phyloP scores from a whole-genome alignment of 2,888 invertebrate genomes.

The Ophioninae sp. region DNA sequence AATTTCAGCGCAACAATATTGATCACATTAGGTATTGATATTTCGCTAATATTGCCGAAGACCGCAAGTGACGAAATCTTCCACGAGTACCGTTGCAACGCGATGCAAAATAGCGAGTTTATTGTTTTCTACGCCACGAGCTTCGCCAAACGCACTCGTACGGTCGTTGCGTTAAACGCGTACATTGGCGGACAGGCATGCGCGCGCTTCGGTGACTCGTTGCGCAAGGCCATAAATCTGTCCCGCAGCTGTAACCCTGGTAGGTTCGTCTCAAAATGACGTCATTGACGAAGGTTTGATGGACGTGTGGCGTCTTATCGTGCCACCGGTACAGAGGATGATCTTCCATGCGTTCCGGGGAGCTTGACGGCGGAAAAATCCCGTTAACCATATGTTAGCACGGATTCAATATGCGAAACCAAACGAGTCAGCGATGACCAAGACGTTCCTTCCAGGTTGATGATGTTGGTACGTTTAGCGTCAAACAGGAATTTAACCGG shows the following conservation, averaged over 20 bases:
- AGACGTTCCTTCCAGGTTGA: background rate
- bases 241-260: conserved; percentile 80
- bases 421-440: background rate
- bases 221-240: conserved; percentile 79
- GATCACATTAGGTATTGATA: no score
- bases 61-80: no score
- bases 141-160: background rate
- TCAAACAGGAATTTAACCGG: background rate
- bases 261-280: conserved; percentile 80
- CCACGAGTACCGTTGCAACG: no score
- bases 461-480: background rate
- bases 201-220: conserved; percentile 70
- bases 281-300: conserved; percentile 80
- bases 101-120: background rate
- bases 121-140: background rate
- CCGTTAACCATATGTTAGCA: background rate
- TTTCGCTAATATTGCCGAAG: no score
- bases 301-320: conserved; percentile 73
- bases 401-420: background rate
- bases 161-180: background rate
- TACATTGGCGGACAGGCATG: conserved; percentile 17
- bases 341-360: background rate
- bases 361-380: background rate
- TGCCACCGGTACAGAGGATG: conserved; percentile 7
- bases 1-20: no score